These are phyloP conservation scores for Reinhardtius hippoglossoides DNA, from an alignment of 2,113 vertebrate species.

Conservation along the genomic window DNA sequence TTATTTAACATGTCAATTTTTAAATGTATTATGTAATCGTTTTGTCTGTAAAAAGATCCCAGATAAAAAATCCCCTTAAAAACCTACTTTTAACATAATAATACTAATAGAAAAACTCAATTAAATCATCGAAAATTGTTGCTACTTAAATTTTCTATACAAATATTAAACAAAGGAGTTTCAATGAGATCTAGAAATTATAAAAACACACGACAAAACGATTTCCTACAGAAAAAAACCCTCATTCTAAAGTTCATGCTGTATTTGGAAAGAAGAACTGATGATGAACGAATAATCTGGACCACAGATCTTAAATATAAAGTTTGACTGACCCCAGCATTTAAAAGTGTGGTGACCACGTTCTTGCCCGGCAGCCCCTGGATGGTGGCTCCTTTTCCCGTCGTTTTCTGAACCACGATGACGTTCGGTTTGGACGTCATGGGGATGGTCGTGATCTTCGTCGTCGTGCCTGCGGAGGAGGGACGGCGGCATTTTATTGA, in stretches of 20 bases:
- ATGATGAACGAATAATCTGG: background rate
- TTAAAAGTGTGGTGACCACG: slow-evolving; percentile 95
- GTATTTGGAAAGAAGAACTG: background rate
- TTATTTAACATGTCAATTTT: no score
- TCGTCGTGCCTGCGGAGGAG: slow-evolving; percentile 89
- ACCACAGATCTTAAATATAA: background rate
- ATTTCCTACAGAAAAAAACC: no score
- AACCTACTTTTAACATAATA: no score
- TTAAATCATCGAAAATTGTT: no score
- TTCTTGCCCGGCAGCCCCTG: slow-evolving; percentile 97
- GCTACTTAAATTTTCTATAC: no score
- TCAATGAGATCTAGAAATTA: background rate
- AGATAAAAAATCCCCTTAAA: no score
- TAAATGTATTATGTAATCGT: no score
- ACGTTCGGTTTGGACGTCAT: slow-evolving; percentile 99
- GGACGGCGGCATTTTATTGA: background rate
- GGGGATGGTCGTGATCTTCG: slow-evolving; percentile 99
- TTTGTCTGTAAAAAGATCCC: no score
- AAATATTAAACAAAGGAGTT: no score
- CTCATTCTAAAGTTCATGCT: background rate
- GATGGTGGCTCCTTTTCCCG: slow-evolving; percentile 96
- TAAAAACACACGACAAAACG: background rate
- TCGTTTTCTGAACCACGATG: slow-evolving; percentile 99
- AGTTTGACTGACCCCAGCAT: slow-evolving; percentile 90
- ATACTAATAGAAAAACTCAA: no score